A percentile compares a stretch with the other conserved stretches of the same genome.
Conservation (phyloP, 1,140 invertebrate species). For the Rhagoletis pomonella region DNA sequence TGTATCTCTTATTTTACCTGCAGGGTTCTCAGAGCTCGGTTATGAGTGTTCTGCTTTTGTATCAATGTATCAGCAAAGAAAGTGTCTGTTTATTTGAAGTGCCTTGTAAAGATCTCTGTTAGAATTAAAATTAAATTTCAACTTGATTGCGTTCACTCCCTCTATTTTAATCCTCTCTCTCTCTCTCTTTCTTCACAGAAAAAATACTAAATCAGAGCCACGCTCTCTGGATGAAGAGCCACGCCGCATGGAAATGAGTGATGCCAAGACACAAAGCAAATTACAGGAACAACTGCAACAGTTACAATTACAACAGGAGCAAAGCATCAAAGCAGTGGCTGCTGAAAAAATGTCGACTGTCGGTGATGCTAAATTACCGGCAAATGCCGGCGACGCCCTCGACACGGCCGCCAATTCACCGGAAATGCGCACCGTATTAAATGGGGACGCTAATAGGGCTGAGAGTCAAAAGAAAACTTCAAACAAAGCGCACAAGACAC, state of each 20-base stretch:
- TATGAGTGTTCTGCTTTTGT: no score
- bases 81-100: conserved; percentile 40
- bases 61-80: conserved; percentile 33
- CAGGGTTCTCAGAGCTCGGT: no score
- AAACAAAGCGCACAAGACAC: conserved; percentile 54
- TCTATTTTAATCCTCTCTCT: neutral
- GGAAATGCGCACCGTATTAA: conserved; percentile 70
- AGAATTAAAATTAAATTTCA: conserved; percentile 20
- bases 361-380: conserved; percentile 41
- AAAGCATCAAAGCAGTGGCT: conserved; percentile 52
- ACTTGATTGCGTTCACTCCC: neutral
- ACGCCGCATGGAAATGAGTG: conserved; percentile 60
- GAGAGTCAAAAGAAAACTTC: conserved; percentile 68
- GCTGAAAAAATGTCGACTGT: conserved; percentile 55
- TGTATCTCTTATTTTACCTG: no score
- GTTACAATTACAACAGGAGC: conserved; percentile 58
- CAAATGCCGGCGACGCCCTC: neutral
- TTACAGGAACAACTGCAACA: conserved; percentile 67
- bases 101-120: neutral
- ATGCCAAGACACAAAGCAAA: conserved; percentile 65
- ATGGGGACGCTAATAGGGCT: conserved; percentile 61
- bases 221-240: conserved; percentile 55
- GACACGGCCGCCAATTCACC: conserved; percentile 42
- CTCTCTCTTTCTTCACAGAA: conserved; percentile 61
- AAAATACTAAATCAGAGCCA: conserved; percentile 71